These are phyloP conservation scores for Rhabdomys dilectus DNA, from an alignment of 2,113 vertebrate genomes.

Conservation along the genomic window DNA sequence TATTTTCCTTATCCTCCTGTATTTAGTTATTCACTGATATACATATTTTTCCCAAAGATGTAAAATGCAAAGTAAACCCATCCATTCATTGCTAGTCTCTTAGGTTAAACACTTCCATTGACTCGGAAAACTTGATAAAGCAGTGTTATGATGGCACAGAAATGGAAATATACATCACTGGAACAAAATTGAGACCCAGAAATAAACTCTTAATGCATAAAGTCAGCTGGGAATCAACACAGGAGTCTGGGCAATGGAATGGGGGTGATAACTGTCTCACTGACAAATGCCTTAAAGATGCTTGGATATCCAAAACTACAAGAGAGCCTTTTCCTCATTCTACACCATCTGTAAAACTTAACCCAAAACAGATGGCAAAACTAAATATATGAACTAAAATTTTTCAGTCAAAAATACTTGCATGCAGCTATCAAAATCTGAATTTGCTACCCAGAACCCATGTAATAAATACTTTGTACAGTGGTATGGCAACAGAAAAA, in stretches of 20 bases:
- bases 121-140: slow-evolving; percentile 32
- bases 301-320: background rate
- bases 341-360: background rate
- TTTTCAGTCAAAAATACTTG: background rate
- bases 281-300: background rate
- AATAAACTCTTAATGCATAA: slow-evolving; percentile 9
- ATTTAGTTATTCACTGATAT: background rate
- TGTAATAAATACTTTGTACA: background rate
- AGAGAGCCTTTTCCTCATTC: background rate
- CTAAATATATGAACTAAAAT: background rate
- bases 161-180: background rate
- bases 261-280: background rate
- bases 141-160: background rate
- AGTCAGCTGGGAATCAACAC: background rate
- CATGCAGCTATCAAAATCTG: background rate
- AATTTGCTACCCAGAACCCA: background rate
- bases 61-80: background rate
- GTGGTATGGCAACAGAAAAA: background rate
- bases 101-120: slow-evolving; percentile 10
- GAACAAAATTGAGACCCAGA: background rate
- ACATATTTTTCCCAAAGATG: background rate
- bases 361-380: background rate
- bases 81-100: background rate
- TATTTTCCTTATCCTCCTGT: background rate
- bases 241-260: background rate